Percentiles rank a stretch among this genome's conserved stretches.
Evolutionary conservation across 2,888 invertebrate species (phyloP).

Genomic region (Eubasilissa splendida): DNA sequence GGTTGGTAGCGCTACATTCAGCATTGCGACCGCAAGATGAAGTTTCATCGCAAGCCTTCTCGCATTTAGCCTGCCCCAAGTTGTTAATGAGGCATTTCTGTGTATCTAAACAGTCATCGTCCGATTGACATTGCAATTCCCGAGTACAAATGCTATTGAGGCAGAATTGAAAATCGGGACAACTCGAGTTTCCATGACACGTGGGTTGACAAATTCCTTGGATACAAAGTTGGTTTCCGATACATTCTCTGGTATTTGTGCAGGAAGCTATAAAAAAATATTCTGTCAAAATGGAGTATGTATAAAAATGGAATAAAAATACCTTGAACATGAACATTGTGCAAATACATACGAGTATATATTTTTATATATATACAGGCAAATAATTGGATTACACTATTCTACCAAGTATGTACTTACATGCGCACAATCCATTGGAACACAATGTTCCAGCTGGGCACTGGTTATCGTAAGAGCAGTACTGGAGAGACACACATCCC

Average conservation of each 20-base stretch:
- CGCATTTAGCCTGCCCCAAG: constrained; percentile 84
- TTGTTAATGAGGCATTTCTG: constrained; percentile 81
- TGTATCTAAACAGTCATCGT: constrained; percentile 81
- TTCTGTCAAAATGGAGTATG: background rate
- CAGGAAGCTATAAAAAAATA: constrained; percentile 76
- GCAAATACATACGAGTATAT: too few relatives aligned
- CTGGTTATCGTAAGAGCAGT: constrained; percentile 85
- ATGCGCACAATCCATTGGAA: constrained; percentile 84
- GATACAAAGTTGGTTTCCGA: constrained; percentile 88
- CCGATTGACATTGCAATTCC: constrained; percentile 82
- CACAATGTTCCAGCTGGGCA: constrained; percentile 90
- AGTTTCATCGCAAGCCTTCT: constrained; percentile 80
- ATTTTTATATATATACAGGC: background rate
- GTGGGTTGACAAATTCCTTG: constrained; percentile 89
- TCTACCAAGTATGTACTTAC: constrained; percentile 68
- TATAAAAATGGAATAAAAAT: background rate
- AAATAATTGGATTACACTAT: background rate
- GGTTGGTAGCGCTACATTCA: constrained; percentile 81
- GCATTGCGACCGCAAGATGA: constrained; percentile 87
- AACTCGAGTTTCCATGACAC: constrained; percentile 84
- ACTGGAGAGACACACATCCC: constrained; percentile 87
- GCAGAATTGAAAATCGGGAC: constrained; percentile 89
- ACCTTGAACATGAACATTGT: too few relatives aligned
- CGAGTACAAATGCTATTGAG: constrained; percentile 88
- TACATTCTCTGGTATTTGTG: constrained; percentile 86